Evolutionary conservation across 2,888 invertebrate species (phyloP), one percentile per base, ranked within the genome.

Genomic region (Apamea crenata): DNA sequence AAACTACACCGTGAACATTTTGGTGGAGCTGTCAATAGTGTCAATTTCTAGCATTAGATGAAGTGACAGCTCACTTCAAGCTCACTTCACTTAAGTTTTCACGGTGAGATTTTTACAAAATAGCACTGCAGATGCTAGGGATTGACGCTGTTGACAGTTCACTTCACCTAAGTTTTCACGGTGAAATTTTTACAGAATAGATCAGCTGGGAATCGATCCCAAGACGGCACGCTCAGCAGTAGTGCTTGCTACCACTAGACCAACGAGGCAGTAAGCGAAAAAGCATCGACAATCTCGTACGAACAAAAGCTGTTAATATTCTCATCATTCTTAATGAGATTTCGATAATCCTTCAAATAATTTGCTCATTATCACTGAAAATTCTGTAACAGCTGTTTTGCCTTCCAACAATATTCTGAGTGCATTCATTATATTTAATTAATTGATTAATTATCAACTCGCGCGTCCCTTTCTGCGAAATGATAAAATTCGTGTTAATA

Each of bases 371-470:
- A 85, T 50, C 56, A 32, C 47, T 29, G 67, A 69, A 72, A 65
- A 68, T 47, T 44, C 40, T 63, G 56, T 36, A 81, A 68, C 76
- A 85, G 61, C 83, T 68, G 83, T 68, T 65, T 53, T 8, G 5
- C 16, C 18, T 61, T 50, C 50, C n/a, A 81, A 65, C 7, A 50
- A 36, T 72, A 68, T 72, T 81, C 8, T 53, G 63, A 21, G 3
- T 59, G 56, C 68, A 63, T 85, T 66, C 7, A 69, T 80, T 67
- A 70, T 59, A 21, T 5, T 56, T 63, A 50, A 76, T 77, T 77
- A 73, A 83, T 85, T 73, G 69, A 75, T 85, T 63, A 47, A 69
- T 69, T 66, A 47, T 70, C 40, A 40, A 18, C 40, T 65, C 16
- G 21, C n/a, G 5, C 53, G 61, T 40, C n/a, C 21, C 12, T 72